These are phyloP conservation scores for Heliconius ismenius DNA, from an alignment of 2,888 invertebrate species.

Conservation along the genomic window DNA sequence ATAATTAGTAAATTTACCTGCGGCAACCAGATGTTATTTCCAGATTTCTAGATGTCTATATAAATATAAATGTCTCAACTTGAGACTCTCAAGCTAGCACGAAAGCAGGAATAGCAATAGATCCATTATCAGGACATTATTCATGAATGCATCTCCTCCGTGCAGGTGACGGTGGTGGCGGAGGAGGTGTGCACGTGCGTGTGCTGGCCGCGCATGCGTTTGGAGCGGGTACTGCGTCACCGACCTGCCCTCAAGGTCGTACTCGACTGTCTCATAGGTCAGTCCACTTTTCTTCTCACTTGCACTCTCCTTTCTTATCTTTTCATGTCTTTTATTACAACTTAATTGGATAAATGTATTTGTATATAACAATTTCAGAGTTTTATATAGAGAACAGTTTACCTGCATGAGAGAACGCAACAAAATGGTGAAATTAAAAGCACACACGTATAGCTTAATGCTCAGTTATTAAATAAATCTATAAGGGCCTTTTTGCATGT, in stretches of 20 bases:
- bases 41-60: too few relatives aligned
- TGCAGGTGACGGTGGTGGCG: constrained; percentile 88
- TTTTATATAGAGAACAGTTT: not conserved
- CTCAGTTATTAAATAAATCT: constrained; percentile 12
- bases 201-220: constrained; percentile 89
- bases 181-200: constrained; percentile 89
- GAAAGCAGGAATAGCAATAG: not conserved
- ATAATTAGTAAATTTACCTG: too few relatives aligned
- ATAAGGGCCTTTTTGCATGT: constrained; percentile 22
- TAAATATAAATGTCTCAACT: not conserved
- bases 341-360: not conserved
- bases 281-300: constrained; percentile 48
- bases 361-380: not conserved
- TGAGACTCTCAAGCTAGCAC: not conserved
- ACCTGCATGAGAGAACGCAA: not conserved
- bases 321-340: not conserved
- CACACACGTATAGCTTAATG: not conserved
- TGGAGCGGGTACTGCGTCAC: constrained; percentile 88
- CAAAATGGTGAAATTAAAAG: not conserved
- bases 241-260: constrained; percentile 88
- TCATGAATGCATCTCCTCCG: constrained; percentile 2
- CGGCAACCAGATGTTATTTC: too few relatives aligned
- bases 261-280: constrained; percentile 89
- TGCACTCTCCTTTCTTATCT: not conserved
- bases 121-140: not conserved